Evolutionary conservation across 2,797 vertebrate genomes (phyloP).

Genomic region (Tragelaphus oryx): DNA sequence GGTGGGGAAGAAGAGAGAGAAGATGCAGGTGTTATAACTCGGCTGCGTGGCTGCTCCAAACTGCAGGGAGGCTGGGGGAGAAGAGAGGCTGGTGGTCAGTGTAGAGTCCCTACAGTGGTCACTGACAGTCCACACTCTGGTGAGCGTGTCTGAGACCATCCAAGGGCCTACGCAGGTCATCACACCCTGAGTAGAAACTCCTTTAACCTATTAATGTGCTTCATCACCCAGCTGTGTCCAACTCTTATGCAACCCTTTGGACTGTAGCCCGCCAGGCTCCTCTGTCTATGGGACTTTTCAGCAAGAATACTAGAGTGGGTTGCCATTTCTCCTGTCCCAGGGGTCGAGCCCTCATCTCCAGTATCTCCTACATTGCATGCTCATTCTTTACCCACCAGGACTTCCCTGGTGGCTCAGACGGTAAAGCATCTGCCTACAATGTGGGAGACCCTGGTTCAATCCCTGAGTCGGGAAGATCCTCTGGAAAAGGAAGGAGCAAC

Average conservation of each 20-base stretch:
- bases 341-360: background rate
- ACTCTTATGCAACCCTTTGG: background rate
- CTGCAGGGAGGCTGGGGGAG: background rate
- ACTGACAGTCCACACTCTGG: background rate
- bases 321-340: background rate
- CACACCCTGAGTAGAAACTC: accelerated
- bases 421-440: background rate
- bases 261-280: background rate
- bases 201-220: background rate
- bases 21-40: background rate
- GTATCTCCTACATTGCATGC: background rate
- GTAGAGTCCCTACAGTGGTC: too few relatives aligned
- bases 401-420: background rate
- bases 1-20: background rate
- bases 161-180: background rate
- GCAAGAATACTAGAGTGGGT: background rate
- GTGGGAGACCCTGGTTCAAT: background rate
- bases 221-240: background rate
- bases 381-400: background rate
- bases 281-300: background rate
- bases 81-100: background rate
- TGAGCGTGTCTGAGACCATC: background rate
- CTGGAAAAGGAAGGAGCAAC: background rate
- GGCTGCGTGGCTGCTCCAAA: accelerated
- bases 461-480: background rate